Evolutionary conservation across 1,140 invertebrate species (phyloP), one percentile per base, ranked within the genome.

Genomic region (Drosophila leontia): DNA sequence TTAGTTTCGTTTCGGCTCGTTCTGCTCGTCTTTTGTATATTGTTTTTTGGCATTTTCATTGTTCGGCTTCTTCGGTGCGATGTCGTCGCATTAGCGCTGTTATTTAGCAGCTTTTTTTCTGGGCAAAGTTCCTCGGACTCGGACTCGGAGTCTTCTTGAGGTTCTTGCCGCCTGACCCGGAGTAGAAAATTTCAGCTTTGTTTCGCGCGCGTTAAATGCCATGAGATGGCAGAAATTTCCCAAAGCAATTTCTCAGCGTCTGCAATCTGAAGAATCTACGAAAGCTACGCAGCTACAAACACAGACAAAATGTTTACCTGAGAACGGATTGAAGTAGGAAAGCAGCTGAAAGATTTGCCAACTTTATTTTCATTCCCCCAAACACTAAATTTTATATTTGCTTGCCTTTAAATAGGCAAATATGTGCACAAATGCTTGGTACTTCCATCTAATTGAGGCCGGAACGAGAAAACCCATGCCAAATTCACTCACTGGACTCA

Each of bases 171-270:
- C 57, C 44, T 62, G 63, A 77, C 68, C 64, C 45, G 58, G 65
- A 78, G 80, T 84, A 81, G 80, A 90, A 84, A 88, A 88, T 69
- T 83, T 84, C 13, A 19, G 39, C 72, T 88, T 87, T 87, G 80
- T 81, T 34, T 51, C 32, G 23, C 23, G 23, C 23, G 65, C 75
- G 58, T 88, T 90, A 88, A 88, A 88, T 88, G 69, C 68, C 80
- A 88, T 88, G 85, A 88, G 74, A 84, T 84, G 82, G 78, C 78
- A 84, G 12, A 84, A 87, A 69, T 77, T 42, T 62, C 47, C 56
- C 56, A 59, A 47, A 63, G 53, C 55, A 13, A 61, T 65, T 81
- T 63, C 41, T 44, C 37, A 11, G 39, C 37, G 56, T 63, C 59
- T 70, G 60, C 75, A 60, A 65, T 78, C 74, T 53, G 26, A 76